Conservation (phyloP, 1,140 invertebrate species). For the Drosophila sechellia region DNA sequence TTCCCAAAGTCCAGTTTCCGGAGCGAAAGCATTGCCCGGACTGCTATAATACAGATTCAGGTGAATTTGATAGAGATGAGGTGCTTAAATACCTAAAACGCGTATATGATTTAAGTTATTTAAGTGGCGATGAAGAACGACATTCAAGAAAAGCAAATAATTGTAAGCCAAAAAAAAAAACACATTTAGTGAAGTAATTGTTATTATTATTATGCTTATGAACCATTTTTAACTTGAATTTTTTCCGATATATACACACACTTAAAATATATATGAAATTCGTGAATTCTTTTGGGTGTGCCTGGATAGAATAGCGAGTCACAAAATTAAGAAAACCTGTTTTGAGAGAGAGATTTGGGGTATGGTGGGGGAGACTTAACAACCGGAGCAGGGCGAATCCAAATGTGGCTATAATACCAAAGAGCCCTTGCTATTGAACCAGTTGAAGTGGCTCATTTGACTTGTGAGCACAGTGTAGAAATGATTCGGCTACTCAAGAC, state of each 20-base stretch:
- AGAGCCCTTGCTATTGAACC: conserved; percentile 35
- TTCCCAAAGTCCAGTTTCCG: conserved; percentile 96
- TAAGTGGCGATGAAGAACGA: conserved; percentile 8
- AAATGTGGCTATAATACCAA: conserved; percentile 60
- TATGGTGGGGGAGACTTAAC: conserved; percentile 23
- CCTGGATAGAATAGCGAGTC: conserved; percentile 23
- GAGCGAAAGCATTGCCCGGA: neutral
- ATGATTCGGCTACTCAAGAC: conserved; percentile 40
- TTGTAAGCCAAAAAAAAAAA: too few relatives aligned
- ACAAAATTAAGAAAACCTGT: conserved; percentile 31
- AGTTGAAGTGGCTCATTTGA: conserved; percentile 57
- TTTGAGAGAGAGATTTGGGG: conserved; percentile 23
- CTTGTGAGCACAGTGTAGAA: conserved; percentile 44
- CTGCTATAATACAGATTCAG: neutral
- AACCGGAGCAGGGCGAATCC: conserved; percentile 14
- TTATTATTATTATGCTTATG: neutral
- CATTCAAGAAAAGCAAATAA: neutral
- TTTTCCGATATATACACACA: neutral
- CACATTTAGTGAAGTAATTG: neutral
- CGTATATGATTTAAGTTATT: conserved; percentile 6
- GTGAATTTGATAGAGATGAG: neutral
- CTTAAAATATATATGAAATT: neutral
- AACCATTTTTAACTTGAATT: neutral
- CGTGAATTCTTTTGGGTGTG: conserved; percentile 22
- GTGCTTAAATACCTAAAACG: conserved; percentile 32